Evolutionary conservation across 1,140 invertebrate species (phyloP), one percentile per base, ranked within the genome.

Genomic region (Papilio glaucus): DNA sequence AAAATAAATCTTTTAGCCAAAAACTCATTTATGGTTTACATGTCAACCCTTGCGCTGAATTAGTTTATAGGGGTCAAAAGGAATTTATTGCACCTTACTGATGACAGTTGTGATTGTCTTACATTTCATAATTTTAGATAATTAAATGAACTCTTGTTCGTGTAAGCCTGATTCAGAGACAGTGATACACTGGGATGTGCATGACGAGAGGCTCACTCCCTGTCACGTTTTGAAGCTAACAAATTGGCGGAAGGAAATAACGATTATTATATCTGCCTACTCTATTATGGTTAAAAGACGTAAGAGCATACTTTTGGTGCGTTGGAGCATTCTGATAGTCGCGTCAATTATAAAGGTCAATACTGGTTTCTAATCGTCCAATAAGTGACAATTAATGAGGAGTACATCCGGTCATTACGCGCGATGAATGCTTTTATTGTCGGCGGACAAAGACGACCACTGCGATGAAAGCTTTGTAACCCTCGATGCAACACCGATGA

Each of bases 381-480:
- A 24, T 63, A 63, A 63, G 33, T 70, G 45, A 81, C 77, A 85
- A 85, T 85, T 84, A 81, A 80, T 75, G 77, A 80, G 62, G 74
- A 61, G 49, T 69, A 62, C 39, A 67, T 62, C 39, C 60, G 57
- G 72, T 80, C 80, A 79, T 79, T 83, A 77, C 26, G 72, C 53
- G 69, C 49, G 60, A 70, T 76, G 77, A 78, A 74, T 77, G 72
- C 76, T 76, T 79, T 83, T 81, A 83, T 84, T 81, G 79, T 83
- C 82, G 81, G 76, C 76, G 29, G 3, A 39, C 61, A 21, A 63
- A 33, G 29, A 61, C 41, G 41, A 53, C 49, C 49, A 53, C 18
- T 4, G 87, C 87, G 87, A 33, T 33, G 85, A 82, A 71, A 70
- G 77, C 73, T 86, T 86, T 87, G 82, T 87, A 74, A 26, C 41